Conservation (phyloP, 1,140 invertebrate genomes). For the Metaphire vulgaris region DNA sequence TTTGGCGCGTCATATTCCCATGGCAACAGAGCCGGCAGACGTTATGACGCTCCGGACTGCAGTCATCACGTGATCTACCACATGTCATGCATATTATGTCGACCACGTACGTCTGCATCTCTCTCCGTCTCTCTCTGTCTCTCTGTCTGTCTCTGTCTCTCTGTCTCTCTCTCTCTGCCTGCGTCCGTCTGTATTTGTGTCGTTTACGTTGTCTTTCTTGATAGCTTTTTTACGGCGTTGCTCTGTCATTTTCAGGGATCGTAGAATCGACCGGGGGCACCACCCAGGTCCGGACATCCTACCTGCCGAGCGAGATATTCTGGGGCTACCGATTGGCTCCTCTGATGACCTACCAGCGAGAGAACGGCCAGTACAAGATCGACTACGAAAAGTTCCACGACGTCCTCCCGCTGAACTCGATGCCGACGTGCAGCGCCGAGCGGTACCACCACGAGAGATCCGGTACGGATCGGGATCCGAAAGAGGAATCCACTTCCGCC, state of each 20-base stretch:
- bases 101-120: no score
- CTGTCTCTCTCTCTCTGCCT: neutral
- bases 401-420: constrained; percentile 45
- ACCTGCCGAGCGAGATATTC: constrained; percentile 46
- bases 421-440: constrained; percentile 18
- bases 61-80: no score
- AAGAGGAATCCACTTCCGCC: neutral
- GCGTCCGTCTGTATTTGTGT: neutral
- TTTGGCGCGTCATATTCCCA: no score
- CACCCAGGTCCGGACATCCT: constrained; percentile 46
- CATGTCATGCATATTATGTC: no score
- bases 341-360: constrained; percentile 77
- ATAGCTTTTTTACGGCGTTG: constrained; percentile 14
- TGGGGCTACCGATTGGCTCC: constrained; percentile 49
- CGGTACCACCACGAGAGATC: neutral
- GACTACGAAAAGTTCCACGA: constrained; percentile 82
- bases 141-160: neutral
- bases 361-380: constrained; percentile 78
- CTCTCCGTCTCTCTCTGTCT: neutral
- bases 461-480: neutral
- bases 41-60: no score
- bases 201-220: constrained; percentile 61
- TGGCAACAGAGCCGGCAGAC: no score
- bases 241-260: constrained; percentile 8
- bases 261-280: constrained; percentile 23